phyloP scores from a whole-genome alignment of 2,888 invertebrate genomes.

The Plebejus melissa region DNA sequence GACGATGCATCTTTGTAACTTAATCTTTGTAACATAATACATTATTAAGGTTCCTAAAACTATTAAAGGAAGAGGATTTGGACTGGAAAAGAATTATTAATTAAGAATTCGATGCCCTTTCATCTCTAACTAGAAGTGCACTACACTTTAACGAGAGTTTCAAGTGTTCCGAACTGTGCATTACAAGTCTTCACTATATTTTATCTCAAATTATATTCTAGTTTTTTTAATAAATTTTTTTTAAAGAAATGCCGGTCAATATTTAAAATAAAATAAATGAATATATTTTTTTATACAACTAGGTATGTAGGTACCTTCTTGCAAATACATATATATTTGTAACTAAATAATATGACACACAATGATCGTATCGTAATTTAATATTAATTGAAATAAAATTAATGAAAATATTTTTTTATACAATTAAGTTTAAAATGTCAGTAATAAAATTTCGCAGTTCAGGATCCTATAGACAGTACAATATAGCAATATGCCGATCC shows the following conservation, averaged over 20 bases:
- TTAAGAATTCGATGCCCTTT: conserved; percentile 28
- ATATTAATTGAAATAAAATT: not conserved
- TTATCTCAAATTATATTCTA: not conserved
- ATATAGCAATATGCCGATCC: conserved; percentile 12
- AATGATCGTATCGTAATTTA: too few species aligned
- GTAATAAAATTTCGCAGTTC: not conserved
- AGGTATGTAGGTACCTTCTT: too few species aligned
- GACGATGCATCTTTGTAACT: not conserved
- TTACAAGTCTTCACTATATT: conserved; percentile 27
- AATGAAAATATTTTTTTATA: not conserved
- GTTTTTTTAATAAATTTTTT: conserved; percentile 3
- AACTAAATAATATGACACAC: too few species aligned
- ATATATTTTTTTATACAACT: too few species aligned
- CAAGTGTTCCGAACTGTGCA: conserved; percentile 48
- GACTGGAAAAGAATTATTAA: conserved; percentile 8
- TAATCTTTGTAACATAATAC: not conserved
- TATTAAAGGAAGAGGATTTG: not conserved
- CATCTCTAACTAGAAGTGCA: conserved; percentile 45
- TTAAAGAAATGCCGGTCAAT: too few species aligned
- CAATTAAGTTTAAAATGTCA: not conserved
- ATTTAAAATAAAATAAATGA: too few species aligned
- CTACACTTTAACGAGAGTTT: conserved; percentile 67
- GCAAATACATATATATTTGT: too few species aligned
- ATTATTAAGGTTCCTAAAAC: not conserved
- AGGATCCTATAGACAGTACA: not conserved